Conservation (phyloP, 2,113 vertebrate genomes). For the Dolichotis patagonum region DNA sequence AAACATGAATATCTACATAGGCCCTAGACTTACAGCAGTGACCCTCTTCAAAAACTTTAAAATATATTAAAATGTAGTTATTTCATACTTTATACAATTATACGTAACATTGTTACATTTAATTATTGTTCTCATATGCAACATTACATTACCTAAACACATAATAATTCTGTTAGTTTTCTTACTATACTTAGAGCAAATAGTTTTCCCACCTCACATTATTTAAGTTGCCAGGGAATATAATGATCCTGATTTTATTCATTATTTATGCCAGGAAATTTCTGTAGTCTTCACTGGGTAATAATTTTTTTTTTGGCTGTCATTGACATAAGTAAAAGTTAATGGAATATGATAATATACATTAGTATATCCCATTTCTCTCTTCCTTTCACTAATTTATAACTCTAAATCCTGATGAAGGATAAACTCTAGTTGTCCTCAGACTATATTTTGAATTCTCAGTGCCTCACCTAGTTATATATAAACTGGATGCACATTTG, state of each 20-base stretch:
- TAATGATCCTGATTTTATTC: background rate
- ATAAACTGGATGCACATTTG: background rate
- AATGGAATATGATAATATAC: background rate
- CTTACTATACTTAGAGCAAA: constrained; percentile 11
- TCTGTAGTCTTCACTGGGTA: background rate
- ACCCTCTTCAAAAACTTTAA: background rate
- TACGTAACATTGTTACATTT: background rate
- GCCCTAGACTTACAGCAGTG: background rate
- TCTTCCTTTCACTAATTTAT: background rate
- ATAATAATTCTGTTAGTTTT: constrained; percentile 4
- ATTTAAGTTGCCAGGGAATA: background rate
- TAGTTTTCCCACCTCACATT: background rate
- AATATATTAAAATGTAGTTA: background rate
- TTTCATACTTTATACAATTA: background rate
- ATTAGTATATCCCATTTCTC: background rate
- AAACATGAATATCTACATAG: background rate
- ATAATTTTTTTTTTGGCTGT: background rate
- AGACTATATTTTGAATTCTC: background rate
- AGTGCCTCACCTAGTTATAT: background rate
- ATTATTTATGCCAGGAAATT: background rate
- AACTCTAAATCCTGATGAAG: background rate
- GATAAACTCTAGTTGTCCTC: background rate
- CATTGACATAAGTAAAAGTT: background rate
- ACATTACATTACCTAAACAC: background rate
- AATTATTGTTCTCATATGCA: background rate